A percentile compares a stretch with the other conserved stretches of the same genome.
Conservation (phyloP, 2,113 vertebrate genomes). For the Muntiacus muntjak region DNA sequence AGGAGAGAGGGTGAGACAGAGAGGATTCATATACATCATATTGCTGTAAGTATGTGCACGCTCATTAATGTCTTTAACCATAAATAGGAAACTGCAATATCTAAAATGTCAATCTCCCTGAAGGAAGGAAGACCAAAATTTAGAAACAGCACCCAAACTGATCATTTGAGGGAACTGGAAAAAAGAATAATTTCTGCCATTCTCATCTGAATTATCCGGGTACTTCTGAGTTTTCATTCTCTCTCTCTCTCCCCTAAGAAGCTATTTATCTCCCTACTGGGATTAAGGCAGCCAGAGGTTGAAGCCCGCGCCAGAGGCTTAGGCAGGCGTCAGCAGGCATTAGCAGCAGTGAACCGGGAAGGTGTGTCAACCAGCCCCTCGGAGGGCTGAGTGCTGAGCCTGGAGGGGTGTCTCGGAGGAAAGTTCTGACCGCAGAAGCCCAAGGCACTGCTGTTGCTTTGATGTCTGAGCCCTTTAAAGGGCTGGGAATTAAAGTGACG, state of each 20-base stretch:
- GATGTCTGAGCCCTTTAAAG: background rate
- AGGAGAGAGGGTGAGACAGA: background rate
- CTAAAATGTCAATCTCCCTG: background rate
- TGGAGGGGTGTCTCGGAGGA: background rate
- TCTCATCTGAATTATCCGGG: background rate
- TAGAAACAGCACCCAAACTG: background rate
- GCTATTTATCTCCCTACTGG: background rate
- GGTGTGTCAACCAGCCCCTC: background rate
- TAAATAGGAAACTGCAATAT: background rate
- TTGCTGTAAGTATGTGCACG: background rate
- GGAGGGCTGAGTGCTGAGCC: background rate
- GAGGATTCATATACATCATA: background rate
- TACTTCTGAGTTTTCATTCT: background rate
- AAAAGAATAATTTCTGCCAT: background rate
- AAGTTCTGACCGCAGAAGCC: background rate
- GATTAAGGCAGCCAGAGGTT: background rate
- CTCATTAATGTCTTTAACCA: background rate
- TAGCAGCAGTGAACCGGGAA: background rate
- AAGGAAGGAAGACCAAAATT: background rate
- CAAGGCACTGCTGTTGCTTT: background rate
- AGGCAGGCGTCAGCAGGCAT: background rate
- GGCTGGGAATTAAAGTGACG: background rate
- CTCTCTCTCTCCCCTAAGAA: background rate
- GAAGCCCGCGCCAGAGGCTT: background rate
- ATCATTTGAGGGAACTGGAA: background rate